Evolutionary conservation across 2,888 invertebrate genomes (phyloP), one percentile per base, ranked within the genome.

Genomic region (Nebria salina): DNA sequence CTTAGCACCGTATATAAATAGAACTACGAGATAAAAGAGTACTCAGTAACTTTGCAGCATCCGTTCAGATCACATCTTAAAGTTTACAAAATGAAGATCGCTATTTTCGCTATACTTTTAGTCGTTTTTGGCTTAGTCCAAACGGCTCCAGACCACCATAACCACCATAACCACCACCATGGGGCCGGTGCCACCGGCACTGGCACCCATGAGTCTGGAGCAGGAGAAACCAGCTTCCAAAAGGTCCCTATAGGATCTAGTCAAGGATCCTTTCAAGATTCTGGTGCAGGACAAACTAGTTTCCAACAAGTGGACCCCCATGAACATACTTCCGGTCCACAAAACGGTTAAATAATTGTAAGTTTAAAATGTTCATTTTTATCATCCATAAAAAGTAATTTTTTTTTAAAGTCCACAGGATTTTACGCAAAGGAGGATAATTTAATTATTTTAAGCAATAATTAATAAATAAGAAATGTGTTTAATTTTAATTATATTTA

Each of bases 321-420:
- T n/a, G 54, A 74, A n/a, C 79, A 79, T 43, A 79, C 43, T 25
- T 79, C 79, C 5, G 13, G 72, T 13, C 70, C 77, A 42, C 77
- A 77, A 65, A 20, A 34, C 4, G 77, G 77, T n/a, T 54, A 77
- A 54, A 6, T 65, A 13, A n/a, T 65, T n/a, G 15, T 15, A 8
- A 65, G 65, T 34, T 34, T 20, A 20, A 20, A 20, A 20, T 20
- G 0, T 20, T 20, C 20, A 20, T 20, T 20, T 20, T 20, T 20
- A 20, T 20, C 20, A 20, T 20, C 20, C 20, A 20, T 20, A 20
- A 20, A 20, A 20, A 20, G 20, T 20, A 20, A 20, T 20, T 20
- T 20, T 20, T 20, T 20, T 20, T 34, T 34, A 1, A 20, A 20
- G 20, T 34, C 5, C 5, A 34, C 34, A 34, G 34, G 5, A 4